These are phyloP conservation scores for Tenthredo scrophulariae DNA, from an alignment of 2,888 invertebrate species.

Conservation along the genomic window DNA sequence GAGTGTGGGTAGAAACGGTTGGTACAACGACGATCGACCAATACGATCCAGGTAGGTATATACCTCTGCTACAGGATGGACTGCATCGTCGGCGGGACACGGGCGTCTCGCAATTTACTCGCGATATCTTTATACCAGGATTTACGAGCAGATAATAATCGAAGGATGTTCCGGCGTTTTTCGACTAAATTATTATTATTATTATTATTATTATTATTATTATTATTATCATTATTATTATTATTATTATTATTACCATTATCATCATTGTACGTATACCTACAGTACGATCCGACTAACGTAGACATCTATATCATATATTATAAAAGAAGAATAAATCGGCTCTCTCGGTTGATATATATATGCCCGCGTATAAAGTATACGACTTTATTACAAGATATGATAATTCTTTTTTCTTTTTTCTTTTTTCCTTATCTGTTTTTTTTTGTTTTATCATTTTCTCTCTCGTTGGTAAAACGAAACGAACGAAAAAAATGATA, in stretches of 20 bases:
- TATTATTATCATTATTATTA: constrained; percentile 67
- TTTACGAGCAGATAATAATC: constrained; percentile 78
- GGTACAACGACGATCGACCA: constrained; percentile 6
- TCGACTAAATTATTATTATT: constrained; percentile 77
- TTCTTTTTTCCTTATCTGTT: neutral
- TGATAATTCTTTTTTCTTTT: neutral
- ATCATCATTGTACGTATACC: neutral
- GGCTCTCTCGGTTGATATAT: constrained; percentile 7
- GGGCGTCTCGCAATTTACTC: constrained; percentile 74
- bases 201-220: constrained; percentile 64
- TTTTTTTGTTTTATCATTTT: neutral
- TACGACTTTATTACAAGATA: constrained; percentile 46
- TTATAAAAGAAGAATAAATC: constrained; percentile 39
- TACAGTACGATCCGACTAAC: neutral
- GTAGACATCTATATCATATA: constrained; percentile 9
- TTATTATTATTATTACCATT: constrained; percentile 54
- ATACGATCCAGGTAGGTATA: constrained; percentile 23
- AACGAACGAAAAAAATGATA: constrained; percentile 8
- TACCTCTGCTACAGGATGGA: neutral
- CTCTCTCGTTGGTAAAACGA: neutral
- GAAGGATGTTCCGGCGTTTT: constrained; percentile 77
- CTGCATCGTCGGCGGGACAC: neutral
- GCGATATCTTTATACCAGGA: constrained; percentile 77
- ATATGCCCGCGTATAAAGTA: neutral
- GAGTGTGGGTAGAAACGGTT: constrained; percentile 12